Percentiles rank a stretch among this genome's conserved stretches.
These are phyloP conservation scores for Bellardia pandia DNA, from an alignment of 2,888 invertebrate genomes.

Conservation along the genomic window DNA sequence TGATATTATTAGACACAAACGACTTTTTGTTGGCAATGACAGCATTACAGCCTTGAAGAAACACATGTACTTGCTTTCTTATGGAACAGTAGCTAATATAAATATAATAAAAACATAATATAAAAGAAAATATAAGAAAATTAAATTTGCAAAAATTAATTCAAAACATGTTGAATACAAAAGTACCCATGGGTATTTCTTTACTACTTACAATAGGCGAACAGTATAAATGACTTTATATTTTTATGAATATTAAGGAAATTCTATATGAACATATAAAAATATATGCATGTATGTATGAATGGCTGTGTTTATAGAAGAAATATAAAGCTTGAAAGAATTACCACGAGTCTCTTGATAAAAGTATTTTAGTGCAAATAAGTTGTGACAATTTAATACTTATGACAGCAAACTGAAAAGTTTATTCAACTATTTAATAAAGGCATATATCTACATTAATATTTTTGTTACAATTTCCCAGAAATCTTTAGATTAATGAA, in stretches of 20 bases:
- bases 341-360: too few relatives aligned
- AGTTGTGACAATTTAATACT: too few relatives aligned
- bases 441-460: too few relatives aligned
- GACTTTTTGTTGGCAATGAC: neutral
- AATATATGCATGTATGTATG: too few relatives aligned
- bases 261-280: neutral
- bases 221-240: neutral
- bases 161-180: slow-evolving; percentile 47
- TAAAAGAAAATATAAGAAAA: neutral
- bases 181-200: slow-evolving; percentile 11
- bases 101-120: neutral
- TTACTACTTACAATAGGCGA: neutral
- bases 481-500: too few relatives aligned
- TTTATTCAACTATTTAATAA: too few relatives aligned
- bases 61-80: neutral
- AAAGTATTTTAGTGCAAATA: too few relatives aligned
- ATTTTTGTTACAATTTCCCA: too few relatives aligned
- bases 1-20: slow-evolving; percentile 19
- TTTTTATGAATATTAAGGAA: neutral
- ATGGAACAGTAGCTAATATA: neutral
- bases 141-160: slow-evolving; percentile 53
- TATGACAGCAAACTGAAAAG: too few relatives aligned
- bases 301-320: too few relatives aligned
- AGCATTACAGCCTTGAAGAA: neutral
- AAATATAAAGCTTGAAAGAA: neutral